These are phyloP conservation scores for Drosophila meridiana DNA, from an alignment of 2,888 invertebrate species.

Conservation along the genomic window DNA sequence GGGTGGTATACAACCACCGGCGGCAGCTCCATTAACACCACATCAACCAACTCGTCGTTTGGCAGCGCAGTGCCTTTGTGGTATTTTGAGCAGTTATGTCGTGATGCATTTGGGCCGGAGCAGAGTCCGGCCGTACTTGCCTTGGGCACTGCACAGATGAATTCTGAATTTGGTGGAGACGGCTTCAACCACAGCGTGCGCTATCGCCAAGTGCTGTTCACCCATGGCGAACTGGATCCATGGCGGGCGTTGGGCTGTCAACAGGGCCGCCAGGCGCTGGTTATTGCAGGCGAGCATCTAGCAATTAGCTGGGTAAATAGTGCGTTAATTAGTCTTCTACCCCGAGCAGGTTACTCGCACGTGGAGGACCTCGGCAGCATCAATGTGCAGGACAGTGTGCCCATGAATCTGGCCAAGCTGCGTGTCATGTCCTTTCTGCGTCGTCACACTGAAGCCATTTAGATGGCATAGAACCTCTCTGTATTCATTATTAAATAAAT, in stretches of 20 bases:
- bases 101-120: constrained; percentile 64
- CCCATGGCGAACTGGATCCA: constrained; percentile 87
- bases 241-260: constrained; percentile 86
- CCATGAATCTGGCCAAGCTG: constrained; percentile 80
- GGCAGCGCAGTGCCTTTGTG: constrained; percentile 70
- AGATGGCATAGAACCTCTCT: constrained; percentile 31
- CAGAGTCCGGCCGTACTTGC: constrained; percentile 50
- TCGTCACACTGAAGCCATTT: constrained; percentile 50
- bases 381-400: constrained; percentile 68
- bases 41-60: constrained; percentile 48
- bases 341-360: constrained; percentile 77
- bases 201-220: constrained; percentile 85
- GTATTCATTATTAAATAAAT: constrained; percentile 61
- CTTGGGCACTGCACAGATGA: constrained; percentile 57
- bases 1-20: constrained; percentile 92
- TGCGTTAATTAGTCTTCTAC: constrained; percentile 21
- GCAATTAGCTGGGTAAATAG: constrained; percentile 35
- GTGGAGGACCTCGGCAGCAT: constrained; percentile 80
- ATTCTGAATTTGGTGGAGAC: constrained; percentile 65
- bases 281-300: constrained; percentile 70
- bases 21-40: neutral
- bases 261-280: constrained; percentile 62
- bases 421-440: constrained; percentile 76
- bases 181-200: constrained; percentile 44
- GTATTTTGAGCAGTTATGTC: constrained; percentile 76